Evolutionary conservation across 2,888 invertebrate genomes (phyloP).

Genomic region (Prosapia bicincta): DNA sequence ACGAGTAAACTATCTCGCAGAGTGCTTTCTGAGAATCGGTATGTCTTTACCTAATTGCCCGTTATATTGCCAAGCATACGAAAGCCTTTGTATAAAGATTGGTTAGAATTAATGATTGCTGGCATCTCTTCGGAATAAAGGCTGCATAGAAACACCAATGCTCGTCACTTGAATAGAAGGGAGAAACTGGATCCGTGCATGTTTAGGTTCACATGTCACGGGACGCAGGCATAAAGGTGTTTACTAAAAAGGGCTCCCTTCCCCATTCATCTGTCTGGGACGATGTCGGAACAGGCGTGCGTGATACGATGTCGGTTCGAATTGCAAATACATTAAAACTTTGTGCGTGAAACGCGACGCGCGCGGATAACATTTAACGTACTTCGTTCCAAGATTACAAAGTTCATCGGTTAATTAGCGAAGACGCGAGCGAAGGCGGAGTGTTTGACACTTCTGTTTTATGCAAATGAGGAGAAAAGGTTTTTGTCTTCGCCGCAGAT

Average conservation of each 20-base stretch:
- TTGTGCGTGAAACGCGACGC: background rate
- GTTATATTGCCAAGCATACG: background rate
- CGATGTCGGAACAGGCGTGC: background rate
- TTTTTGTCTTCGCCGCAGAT: background rate
- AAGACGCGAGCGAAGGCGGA: background rate
- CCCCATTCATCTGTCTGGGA: background rate
- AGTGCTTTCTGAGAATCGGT: background rate
- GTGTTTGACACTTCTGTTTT: background rate
- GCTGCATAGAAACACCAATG: background rate
- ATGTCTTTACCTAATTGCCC: background rate
- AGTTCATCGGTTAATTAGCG: background rate
- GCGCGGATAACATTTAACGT: background rate
- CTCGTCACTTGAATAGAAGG: background rate
- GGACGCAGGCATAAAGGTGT: background rate
- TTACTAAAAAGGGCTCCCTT: background rate
- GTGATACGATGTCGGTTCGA: background rate
- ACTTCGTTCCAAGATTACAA: background rate
- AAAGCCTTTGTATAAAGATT: background rate
- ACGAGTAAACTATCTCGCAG: background rate
- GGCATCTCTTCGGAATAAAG: background rate
- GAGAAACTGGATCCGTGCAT: background rate
- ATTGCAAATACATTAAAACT: background rate
- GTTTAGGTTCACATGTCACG: background rate
- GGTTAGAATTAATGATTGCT: background rate
- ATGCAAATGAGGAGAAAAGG: background rate